A percentile compares a stretch with the other conserved stretches of the same genome.
Evolutionary conservation across 2,888 invertebrate genomes (phyloP).

Genomic region (Ochropacha duplaris): DNA sequence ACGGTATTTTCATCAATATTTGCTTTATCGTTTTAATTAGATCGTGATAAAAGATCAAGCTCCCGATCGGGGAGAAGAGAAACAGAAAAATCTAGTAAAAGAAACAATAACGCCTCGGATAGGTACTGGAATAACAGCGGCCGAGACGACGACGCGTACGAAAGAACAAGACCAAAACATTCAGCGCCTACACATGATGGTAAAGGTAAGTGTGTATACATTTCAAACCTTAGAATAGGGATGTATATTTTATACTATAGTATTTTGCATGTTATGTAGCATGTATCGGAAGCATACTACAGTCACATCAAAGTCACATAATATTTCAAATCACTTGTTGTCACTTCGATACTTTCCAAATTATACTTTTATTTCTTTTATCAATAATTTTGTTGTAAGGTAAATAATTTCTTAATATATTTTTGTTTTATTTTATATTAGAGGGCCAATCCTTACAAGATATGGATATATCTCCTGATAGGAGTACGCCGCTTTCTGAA

Average conservation of each 20-base stretch:
- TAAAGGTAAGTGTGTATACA: conserved; percentile 51
- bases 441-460: conserved; percentile 87
- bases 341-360: too few species aligned
- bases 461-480: conserved; percentile 97
- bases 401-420: background rate
- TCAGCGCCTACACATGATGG: conserved; percentile 56
- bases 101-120: conserved; percentile 64
- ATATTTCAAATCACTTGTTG: too few species aligned
- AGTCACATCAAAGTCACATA: background rate
- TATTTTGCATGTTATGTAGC: background rate
- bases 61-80: conserved; percentile 71
- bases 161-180: conserved; percentile 67
- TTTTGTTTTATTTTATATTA: conserved; percentile 23
- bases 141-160: conserved; percentile 64
- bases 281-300: background rate
- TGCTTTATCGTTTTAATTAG: conserved; percentile 30
- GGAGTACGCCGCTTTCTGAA: conserved; percentile 94
- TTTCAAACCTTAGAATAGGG: too few species aligned
- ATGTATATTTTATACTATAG: too few species aligned
- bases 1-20: background rate
- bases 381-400: too few species aligned
- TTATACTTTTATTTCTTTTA: too few species aligned
- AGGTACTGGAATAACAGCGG: conserved; percentile 67
- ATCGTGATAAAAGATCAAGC: conserved; percentile 72
- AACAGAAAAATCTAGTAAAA: conserved; percentile 65